Evolutionary conservation across 1,140 invertebrate species (phyloP).

Genomic region (Drosophila burlai): DNA sequence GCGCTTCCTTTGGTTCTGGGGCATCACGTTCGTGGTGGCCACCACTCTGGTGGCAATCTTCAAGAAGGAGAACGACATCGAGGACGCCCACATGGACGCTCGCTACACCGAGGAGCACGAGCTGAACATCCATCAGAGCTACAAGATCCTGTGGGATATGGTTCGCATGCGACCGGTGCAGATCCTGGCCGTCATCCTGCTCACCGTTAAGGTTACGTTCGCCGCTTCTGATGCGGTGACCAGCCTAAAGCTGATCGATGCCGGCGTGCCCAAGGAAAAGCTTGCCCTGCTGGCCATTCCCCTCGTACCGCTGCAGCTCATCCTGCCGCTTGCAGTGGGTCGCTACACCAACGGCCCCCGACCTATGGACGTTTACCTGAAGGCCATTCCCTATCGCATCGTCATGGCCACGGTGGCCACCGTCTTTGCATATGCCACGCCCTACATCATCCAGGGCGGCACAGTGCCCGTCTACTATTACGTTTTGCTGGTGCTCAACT

Average conservation of each 20-base stretch:
- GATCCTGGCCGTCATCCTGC: constrained; percentile 91
- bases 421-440: constrained; percentile 93
- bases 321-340: constrained; percentile 95
- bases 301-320: constrained; percentile 96
- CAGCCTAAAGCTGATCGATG: constrained; percentile 97
- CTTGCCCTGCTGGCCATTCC: constrained; percentile 96
- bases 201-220: constrained; percentile 98
- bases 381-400: constrained; percentile 95
- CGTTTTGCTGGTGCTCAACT: constrained; percentile 90
- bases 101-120: constrained; percentile 86
- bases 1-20: constrained; percentile 98
- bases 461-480: constrained; percentile 93
- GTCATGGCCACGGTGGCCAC: constrained; percentile 94
- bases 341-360: constrained; percentile 95
- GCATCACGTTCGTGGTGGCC: constrained; percentile 94
- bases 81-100: constrained; percentile 84
- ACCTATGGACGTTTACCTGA: constrained; percentile 95
- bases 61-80: constrained; percentile 91
- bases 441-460: constrained; percentile 88
- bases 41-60: constrained; percentile 96
- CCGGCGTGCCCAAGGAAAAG: constrained; percentile 97
- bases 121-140: constrained; percentile 92
- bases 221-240: constrained; percentile 98
- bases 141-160: constrained; percentile 93
- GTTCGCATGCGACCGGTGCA: constrained; percentile 93